These are phyloP conservation scores for Planococcus citri DNA, from an alignment of 1,140 invertebrate genomes.

Conservation along the genomic window DNA sequence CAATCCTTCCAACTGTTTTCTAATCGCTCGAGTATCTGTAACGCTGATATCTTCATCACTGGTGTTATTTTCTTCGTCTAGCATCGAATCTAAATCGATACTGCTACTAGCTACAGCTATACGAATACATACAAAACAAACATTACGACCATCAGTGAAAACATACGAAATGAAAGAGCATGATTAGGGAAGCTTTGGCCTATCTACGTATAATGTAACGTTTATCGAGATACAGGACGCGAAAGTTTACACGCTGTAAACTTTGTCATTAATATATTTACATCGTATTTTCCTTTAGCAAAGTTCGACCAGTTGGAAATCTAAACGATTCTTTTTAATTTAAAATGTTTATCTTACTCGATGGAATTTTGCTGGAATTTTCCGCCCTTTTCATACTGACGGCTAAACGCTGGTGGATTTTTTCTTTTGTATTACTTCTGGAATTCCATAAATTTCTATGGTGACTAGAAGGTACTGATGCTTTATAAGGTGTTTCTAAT, in stretches of 20 bases:
- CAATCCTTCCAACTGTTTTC: conserved; percentile 69
- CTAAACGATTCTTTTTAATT: too few species aligned
- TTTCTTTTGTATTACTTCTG: conserved; percentile 1
- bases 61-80: conserved; percentile 45
- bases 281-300: too few species aligned
- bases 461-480: conserved; percentile 13
- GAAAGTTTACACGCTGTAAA: too few species aligned
- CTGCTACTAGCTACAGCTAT: conserved; percentile 31
- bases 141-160: background rate
- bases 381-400: background rate
- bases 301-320: too few species aligned
- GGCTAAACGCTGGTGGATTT: conserved; percentile 12
- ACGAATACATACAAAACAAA: background rate
- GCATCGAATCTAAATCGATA: conserved; percentile 66
- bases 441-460: conserved; percentile 10
- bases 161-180: background rate
- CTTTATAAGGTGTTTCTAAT: conserved; percentile 1
- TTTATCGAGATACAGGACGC: too few species aligned
- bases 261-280: too few species aligned
- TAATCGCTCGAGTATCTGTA: conserved; percentile 44
- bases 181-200: background rate
- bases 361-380: background rate
- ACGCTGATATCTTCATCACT: conserved; percentile 62
- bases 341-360: background rate
- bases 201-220: background rate